Conservation (phyloP, 1,140 invertebrate species). For the Helicoverpa zea region DNA sequence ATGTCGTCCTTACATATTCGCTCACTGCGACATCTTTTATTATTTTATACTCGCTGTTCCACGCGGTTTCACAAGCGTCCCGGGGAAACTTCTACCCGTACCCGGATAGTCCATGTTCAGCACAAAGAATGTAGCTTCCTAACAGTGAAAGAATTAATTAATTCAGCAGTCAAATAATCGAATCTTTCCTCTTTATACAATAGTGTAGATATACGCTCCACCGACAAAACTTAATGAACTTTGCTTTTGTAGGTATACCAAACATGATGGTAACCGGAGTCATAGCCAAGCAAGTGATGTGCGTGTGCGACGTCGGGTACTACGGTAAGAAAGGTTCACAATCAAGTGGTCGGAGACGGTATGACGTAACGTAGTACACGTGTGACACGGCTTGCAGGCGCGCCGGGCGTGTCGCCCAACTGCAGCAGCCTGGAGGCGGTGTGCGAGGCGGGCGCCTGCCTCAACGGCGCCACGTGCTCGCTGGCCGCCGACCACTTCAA, state of each 20-base stretch:
- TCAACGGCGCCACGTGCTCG: conserved; percentile 87
- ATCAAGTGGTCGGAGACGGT: neutral
- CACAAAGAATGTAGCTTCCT: neutral
- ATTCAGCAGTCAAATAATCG: neutral
- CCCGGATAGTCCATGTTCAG: too few relatives aligned
- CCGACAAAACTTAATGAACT: neutral
- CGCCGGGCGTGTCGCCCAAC: conserved; percentile 89
- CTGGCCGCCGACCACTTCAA: conserved; percentile 88
- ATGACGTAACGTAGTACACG: neutral
- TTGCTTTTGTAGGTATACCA: conserved; percentile 60
- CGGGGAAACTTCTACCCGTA: too few relatives aligned
- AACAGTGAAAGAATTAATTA: too few relatives aligned
- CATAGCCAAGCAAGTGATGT: conserved; percentile 79
- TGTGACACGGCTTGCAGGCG: conserved; percentile 84
- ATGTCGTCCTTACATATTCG: too few relatives aligned
- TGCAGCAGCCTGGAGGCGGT: conserved; percentile 89
- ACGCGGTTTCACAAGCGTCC: too few relatives aligned
- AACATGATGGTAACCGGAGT: conserved; percentile 71
- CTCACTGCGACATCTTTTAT: too few relatives aligned
- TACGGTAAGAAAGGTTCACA: conserved; percentile 85
- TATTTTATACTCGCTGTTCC: too few relatives aligned
- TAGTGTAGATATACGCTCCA: too few relatives aligned
- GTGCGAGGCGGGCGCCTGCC: conserved; percentile 86
- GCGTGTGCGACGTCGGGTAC: conserved; percentile 91
- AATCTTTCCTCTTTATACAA: neutral